Percentiles rank a stretch among this genome's conserved stretches.
These are phyloP conservation scores for Spisula solida DNA, from an alignment of 2,888 invertebrate genomes.

Conservation along the genomic window DNA sequence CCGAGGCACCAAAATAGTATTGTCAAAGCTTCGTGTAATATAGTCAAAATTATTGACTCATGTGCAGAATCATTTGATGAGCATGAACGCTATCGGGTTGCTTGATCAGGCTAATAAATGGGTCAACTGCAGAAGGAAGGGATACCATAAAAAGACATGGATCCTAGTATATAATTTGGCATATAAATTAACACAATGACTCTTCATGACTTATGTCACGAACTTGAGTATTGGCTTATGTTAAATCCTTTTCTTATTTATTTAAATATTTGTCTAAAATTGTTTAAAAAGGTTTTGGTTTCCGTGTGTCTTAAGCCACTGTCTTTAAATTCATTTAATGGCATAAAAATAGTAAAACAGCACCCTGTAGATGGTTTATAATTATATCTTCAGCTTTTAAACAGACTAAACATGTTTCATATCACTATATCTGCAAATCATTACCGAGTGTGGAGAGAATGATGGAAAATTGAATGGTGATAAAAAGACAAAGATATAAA, in stretches of 20 bases:
- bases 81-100: slow-evolving; percentile 42
- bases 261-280: no score
- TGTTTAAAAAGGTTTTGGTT: no score
- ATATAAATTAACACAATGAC: no score
- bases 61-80: slow-evolving; percentile 11
- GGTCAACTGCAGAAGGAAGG: slow-evolving; percentile 42
- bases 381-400: slow-evolving; percentile 34
- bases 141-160: slow-evolving; percentile 51
- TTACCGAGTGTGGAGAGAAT: neutral
- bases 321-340: no score
- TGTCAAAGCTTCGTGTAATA: slow-evolving; percentile 51
- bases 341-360: no score
- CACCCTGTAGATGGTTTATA: no score
- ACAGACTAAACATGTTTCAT: slow-evolving; percentile 32
- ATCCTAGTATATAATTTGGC: no score
- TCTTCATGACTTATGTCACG: no score
- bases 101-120: slow-evolving; percentile 53
- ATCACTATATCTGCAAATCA: slow-evolving; percentile 35
- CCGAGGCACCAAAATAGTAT: no score
- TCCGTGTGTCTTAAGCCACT: no score
- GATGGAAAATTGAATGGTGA: slow-evolving; percentile 63
- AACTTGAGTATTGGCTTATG: no score
- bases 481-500: slow-evolving; percentile 50
- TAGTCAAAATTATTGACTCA: slow-evolving; percentile 45
- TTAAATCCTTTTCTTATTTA: no score